Conservation (phyloP, 2,797 vertebrate species). For the Eidolon dupreanum region DNA sequence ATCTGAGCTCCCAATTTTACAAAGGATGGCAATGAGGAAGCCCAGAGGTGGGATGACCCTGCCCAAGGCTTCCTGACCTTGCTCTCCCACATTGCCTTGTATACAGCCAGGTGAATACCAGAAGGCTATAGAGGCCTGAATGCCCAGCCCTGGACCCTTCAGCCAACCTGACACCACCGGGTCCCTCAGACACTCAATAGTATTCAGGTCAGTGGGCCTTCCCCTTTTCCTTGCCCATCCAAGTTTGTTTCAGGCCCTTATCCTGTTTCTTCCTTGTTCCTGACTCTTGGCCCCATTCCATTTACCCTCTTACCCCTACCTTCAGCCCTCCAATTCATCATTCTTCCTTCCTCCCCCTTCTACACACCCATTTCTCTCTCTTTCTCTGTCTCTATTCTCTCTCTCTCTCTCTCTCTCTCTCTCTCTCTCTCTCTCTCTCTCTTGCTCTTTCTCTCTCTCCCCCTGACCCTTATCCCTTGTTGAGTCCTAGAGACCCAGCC, state of each 20-base stretch:
- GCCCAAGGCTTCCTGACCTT: background rate
- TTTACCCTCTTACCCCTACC: background rate
- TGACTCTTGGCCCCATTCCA: background rate
- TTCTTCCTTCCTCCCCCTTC: too few species aligned
- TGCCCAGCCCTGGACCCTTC: background rate
- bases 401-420: background rate
- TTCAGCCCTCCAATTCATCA: background rate
- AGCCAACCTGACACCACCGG: background rate
- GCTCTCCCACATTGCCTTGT: background rate
- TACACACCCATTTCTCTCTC: background rate
- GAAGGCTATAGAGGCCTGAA: background rate
- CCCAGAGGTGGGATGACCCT: background rate
- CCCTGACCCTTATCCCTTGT: background rate
- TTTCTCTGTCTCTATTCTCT: too few species aligned
- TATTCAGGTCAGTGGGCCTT: background rate
- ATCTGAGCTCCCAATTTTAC: background rate
- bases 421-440: background rate
- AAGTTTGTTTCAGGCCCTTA: background rate
- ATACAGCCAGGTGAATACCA: background rate
- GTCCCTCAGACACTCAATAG: background rate
- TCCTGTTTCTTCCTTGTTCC: background rate
- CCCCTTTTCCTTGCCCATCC: background rate
- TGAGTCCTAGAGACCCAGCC: background rate
- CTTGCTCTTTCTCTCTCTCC: too few species aligned
- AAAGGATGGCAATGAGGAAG: background rate